These are phyloP conservation scores for Boloria selene DNA, from an alignment of 2,888 invertebrate species.

Conservation along the genomic window DNA sequence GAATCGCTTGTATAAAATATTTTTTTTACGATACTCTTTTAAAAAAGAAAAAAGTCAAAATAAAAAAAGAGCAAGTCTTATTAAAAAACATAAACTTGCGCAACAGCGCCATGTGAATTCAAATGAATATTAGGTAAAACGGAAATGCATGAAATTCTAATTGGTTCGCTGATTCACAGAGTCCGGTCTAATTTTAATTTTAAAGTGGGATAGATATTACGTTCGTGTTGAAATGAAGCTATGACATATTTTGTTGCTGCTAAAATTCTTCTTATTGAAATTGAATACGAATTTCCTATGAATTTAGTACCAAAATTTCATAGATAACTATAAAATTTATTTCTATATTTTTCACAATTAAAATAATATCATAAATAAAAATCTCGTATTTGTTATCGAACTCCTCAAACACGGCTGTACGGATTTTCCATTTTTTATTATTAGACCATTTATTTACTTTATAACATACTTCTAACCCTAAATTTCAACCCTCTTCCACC, in stretches of 20 bases:
- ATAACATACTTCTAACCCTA: no score
- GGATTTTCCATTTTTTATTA: no score
- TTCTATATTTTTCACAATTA: no score
- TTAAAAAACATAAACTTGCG: slow-evolving; percentile 15
- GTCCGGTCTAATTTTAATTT: slow-evolving; percentile 57
- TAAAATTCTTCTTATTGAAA: neutral
- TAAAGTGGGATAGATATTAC: slow-evolving; percentile 53
- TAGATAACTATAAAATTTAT: neutral
- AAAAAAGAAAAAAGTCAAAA: no score
- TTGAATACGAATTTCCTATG: neutral
- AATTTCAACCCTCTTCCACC: no score
- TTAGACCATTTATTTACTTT: no score
- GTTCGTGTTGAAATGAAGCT: slow-evolving; percentile 32
- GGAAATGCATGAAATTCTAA: slow-evolving; percentile 59
- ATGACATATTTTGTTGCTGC: slow-evolving; percentile 19
- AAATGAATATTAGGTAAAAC: slow-evolving; percentile 41
- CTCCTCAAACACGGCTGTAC: no score
- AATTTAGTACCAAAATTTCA: neutral
- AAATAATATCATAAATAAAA: no score
- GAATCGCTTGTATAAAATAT: no score
- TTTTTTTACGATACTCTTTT: neutral
- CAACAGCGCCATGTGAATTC: slow-evolving; percentile 16
- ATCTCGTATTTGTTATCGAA: no score
- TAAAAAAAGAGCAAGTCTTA: neutral
- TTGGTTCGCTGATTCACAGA: slow-evolving; percentile 55